These are phyloP conservation scores for Ephestia elutella DNA, from an alignment of 1,140 invertebrate genomes.

Conservation along the genomic window DNA sequence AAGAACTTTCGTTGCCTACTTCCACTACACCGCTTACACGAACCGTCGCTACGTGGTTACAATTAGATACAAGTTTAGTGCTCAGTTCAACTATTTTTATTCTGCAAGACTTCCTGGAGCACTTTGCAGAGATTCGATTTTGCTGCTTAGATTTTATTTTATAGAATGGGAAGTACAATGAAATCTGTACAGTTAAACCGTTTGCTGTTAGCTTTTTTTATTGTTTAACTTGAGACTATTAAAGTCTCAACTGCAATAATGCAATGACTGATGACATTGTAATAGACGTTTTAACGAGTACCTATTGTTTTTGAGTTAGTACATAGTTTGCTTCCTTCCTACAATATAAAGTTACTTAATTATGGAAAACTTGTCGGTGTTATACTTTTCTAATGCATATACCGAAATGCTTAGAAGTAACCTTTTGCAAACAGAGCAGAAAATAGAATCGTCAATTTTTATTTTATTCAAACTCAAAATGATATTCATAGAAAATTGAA, in stretches of 20 bases:
- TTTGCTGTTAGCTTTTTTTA: not conserved
- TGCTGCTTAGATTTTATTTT: constrained; percentile 1
- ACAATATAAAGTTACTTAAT: no score
- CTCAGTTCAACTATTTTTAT: constrained; percentile 1
- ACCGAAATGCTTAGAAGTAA: no score
- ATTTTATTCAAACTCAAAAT: no score
- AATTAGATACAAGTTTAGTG: constrained; percentile 4
- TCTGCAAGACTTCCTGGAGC: not conserved
- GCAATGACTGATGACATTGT: no score
- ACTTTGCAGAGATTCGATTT: not conserved
- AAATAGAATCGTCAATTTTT: no score
- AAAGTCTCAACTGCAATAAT: not conserved
- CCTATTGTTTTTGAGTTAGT: no score
- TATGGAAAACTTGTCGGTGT: no score
- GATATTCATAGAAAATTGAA: no score
- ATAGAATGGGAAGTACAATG: not conserved
- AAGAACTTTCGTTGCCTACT: constrained; percentile 40
- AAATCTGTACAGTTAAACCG: not conserved
- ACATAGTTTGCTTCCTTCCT: no score
- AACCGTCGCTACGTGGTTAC: constrained; percentile 3
- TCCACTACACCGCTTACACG: constrained; percentile 3
- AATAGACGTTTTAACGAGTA: no score
- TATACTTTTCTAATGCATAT: no score
- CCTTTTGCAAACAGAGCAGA: no score
- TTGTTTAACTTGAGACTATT: not conserved